Evolutionary conservation across 2,797 vertebrate genomes (phyloP).

Genomic region (Gymnodraco acuticeps): DNA sequence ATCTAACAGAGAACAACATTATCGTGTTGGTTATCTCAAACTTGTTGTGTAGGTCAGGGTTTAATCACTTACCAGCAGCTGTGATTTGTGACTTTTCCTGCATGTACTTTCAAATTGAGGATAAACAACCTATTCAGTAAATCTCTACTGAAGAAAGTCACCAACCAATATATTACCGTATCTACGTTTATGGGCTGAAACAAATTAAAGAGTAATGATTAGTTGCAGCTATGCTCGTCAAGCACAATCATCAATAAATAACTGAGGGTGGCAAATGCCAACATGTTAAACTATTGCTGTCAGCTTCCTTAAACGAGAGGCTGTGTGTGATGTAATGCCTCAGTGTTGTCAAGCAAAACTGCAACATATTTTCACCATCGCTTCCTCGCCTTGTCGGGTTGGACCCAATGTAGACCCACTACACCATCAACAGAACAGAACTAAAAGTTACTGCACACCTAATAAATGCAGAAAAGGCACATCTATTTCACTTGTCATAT

Average conservation of each 20-base stretch:
- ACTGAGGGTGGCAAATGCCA: conserved; percentile 24
- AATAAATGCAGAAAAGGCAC: conserved; percentile 48
- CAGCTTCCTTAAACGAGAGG: conserved; percentile 59
- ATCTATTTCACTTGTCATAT: neutral
- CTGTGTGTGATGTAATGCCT: conserved; percentile 72
- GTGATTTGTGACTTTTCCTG: conserved; percentile 41
- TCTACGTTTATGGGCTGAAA: conserved; percentile 51
- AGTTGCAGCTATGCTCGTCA: conserved; percentile 51
- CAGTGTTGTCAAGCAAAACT: conserved; percentile 54
- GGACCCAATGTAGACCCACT: conserved; percentile 63
- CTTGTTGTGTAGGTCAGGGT: conserved; percentile 18
- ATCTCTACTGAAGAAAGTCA: conserved; percentile 48
- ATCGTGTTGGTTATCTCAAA: conserved; percentile 26
- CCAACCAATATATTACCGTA: conserved; percentile 59
- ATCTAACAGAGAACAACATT: conserved; percentile 12
- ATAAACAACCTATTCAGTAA: conserved; percentile 41
- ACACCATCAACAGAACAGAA: conserved; percentile 61
- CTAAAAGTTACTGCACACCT: conserved; percentile 47
- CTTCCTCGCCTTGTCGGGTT: conserved; percentile 41
- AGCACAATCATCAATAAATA: conserved; percentile 58
- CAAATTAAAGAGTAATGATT: conserved; percentile 60
- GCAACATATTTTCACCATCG: conserved; percentile 65
- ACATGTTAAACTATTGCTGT: conserved; percentile 49
- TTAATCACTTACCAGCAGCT: conserved; percentile 32
- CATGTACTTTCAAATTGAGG: conserved; percentile 36